Evolutionary conservation across 2,888 invertebrate genomes (phyloP).

Genomic region (Muscina levida): DNA sequence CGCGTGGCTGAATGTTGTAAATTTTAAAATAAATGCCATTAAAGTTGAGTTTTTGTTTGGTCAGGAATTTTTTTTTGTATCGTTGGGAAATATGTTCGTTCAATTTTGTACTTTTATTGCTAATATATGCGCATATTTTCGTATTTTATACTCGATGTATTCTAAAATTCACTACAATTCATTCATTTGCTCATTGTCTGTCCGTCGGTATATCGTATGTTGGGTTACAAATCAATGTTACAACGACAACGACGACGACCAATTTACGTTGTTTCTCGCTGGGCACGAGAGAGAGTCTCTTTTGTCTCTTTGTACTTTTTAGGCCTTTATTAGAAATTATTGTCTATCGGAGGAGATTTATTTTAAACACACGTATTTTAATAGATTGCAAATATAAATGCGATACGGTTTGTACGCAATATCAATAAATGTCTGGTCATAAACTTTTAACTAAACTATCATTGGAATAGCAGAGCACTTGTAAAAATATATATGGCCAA

Average conservation of each 20-base stretch:
- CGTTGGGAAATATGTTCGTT: conserved; percentile 27
- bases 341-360: conserved; percentile 56
- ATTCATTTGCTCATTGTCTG: conserved; percentile 28
- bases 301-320: background rate
- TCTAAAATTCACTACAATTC: background rate
- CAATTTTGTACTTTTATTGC: conserved; percentile 72
- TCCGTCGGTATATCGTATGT: conserved; percentile 3
- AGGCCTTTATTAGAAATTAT: conserved; percentile 54
- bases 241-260: too few relatives aligned
- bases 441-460: too few relatives aligned
- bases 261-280: conserved; percentile 55
- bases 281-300: too few relatives aligned
- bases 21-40: conserved; percentile 66
- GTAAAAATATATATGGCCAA: too few relatives aligned
- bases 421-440: too few relatives aligned
- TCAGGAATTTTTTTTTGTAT: conserved; percentile 64
- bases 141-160: conserved; percentile 44
- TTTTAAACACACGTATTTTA: conserved; percentile 40
- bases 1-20: conserved; percentile 50
- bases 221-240: conserved; percentile 58
- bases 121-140: conserved; percentile 76
- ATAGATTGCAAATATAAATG: too few relatives aligned
- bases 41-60: conserved; percentile 66
- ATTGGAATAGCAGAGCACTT: too few relatives aligned
- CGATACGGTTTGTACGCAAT: too few relatives aligned